Base-by-base conservation (phyloP, 2,888 invertebrate species). In the Chrysolina americana region DNA sequence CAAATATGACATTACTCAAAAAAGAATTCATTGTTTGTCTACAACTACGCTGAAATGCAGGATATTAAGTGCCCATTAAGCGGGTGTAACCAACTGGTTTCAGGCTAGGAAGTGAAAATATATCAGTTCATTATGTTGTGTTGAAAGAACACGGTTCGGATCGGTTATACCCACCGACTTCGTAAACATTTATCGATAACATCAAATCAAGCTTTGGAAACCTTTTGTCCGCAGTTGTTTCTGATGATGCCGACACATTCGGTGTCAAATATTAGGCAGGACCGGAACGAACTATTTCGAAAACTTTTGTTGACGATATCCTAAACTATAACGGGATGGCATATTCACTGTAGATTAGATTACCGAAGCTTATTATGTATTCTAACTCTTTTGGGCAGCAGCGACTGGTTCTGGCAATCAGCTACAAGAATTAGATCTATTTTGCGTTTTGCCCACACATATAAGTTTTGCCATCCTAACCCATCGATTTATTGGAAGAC, bases 121-220 rank as follows among this genome's bases (percentile, higher is more conserved):
- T 59, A 69, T 69, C 59, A 44, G 62, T 56, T 56, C 44, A 69
- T 56, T 69, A 59, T 59, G 44, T 19, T 69, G 41, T 41, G 36
- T 36, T 66, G 66, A 66, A 56, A 56, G 59, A 69, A 41, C 44
- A 69, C 41, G 69, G 59, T 59, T 56, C 53, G 44, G 41, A 44
- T 41, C 44, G 44, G 44, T 44, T 21, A 36, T 59, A 44, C 69
- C 62, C 44, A 69, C 69, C 59, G 69, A 59, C 59, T n/a, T 69
- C 62, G 59, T 69, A 69, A 69, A 59, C 59, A 69, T 69, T 69
- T 41, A 69, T 62, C 41, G 69, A 69, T 69, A 69, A 69, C 69
- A 59, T 69, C 59, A 21, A n/a, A 44, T 50, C 69, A 56, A 36
- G 59, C 41, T 50, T 56, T 41, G 36, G 44, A 19, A 8, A 59